Evolutionary conservation across 2,113 vertebrate genomes (phyloP).

Genomic region (Mystacornis crossleyi): DNA sequence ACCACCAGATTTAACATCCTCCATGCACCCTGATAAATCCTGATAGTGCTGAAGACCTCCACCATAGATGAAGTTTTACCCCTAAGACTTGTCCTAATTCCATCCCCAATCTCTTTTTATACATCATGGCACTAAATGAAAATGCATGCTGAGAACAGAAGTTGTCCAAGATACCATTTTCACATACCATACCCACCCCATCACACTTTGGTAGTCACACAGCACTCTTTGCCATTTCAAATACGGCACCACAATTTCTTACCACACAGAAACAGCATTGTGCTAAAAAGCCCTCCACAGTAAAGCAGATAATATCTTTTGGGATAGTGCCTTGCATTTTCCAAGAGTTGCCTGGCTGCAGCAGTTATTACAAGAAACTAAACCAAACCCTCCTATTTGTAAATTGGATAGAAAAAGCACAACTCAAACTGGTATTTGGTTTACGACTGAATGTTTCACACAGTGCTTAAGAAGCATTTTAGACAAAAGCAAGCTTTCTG

Average conservation of each 20-base stretch:
- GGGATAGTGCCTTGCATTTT: constrained; percentile 29
- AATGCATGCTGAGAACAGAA: not conserved
- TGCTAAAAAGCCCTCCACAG: constrained; percentile 28
- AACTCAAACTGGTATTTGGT: not conserved
- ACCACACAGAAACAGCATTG: not conserved
- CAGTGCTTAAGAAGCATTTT: constrained; percentile 31
- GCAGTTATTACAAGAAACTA: constrained; percentile 13
- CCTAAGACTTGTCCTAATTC: not conserved
- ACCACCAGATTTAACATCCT: not conserved
- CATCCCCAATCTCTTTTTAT: not conserved
- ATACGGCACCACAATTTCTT: too few species aligned
- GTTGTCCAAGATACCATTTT: not conserved
- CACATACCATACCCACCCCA: accelerated
- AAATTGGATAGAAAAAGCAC: constrained; percentile 43
- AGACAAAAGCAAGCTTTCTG: constrained; percentile 57
- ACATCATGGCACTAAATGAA: not conserved
- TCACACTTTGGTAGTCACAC: not conserved
- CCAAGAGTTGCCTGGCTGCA: not conserved
- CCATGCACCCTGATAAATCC: not conserved
- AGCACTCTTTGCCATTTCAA: not conserved
- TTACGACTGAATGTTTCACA: constrained; percentile 3
- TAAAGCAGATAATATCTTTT: constrained; percentile 42
- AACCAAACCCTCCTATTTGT: constrained; percentile 33
- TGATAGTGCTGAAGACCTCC: not conserved
- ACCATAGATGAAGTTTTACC: not conserved